Base-by-base conservation (phyloP, 2,888 invertebrate species). In the Ophion ellenae region DNA sequence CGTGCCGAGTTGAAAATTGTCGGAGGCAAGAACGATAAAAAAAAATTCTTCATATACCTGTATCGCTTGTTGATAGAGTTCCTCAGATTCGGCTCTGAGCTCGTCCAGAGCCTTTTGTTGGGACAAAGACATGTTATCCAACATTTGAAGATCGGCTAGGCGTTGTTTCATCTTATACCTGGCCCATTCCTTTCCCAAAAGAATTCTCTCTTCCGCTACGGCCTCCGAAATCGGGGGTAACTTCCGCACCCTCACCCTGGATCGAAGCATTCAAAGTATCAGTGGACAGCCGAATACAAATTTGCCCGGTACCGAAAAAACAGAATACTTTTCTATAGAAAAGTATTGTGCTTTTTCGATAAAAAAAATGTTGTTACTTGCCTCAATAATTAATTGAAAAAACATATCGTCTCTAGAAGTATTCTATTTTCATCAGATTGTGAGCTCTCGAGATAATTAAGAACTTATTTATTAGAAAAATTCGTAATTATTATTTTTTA, bases 1-100 rank as follows among this genome's bases (percentile, higher is more conserved):
- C 28, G 1, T 63, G 24, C 28, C 10, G 14, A 28, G 63, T 9
- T 40, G 2, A 20, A 67, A 10, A 20, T 10, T 3, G 2, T 67
- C 20, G 10, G 7, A 67, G 24, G 24, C 24, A 1, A 24, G 24
- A 24, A 24, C 24, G 24, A 24, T 24, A 24, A 24, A 24, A 24
- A 24, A 24, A 24, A 24, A 24, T 24, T 96, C 98, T 95, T 36
- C 94, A 87, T 86, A 90, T 94, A 97, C 97, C 96, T 97, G 95
- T 87, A 98, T 96, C 20, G 99, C 99, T 92, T 97, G 97, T 92
- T 97, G 95, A 93, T 99, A 99, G 0, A 99, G 95, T 61, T 98
- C 97, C 91, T 98, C 97, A 0, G 98, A 98, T 90, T 97, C 97
- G 36, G 95, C 95, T 90, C 96, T 96, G 9, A 99, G 95, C 93